Evolutionary conservation across 2,888 invertebrate genomes (phyloP), one percentile per base, ranked within the genome.

Genomic region (Leucozona laternaria): DNA sequence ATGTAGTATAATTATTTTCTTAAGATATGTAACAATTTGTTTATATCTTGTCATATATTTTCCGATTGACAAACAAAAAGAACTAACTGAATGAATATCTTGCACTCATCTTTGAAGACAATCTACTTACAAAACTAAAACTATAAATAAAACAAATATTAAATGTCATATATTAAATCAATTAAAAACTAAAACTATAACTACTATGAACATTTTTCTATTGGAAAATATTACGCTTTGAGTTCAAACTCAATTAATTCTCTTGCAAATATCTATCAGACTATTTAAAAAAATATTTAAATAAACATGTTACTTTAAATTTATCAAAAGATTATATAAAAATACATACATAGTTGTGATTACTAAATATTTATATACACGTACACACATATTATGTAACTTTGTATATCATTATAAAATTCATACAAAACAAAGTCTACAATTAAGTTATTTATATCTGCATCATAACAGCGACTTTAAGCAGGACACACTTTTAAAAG

Each of bases 181-280:
- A 28, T 15, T 28, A 64, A 55, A 55, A 60, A 20, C 50, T 25
- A 13, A 43, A 58, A 77, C n/a, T 22, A 28, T 50, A 66, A 55
- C 40, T 34, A 10, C 28, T 48, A 37, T 85, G 80, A 34, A 85
- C 72, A 85, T 86, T 86, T 85, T 81, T 86, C 85, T 86, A 78
- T 81, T 78, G 85, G 85, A 86, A 86, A 81, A 78, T 86, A 78
- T 62, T 82, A 86, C 85, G 85, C 85, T 86, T 86, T 86, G 85
- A 70, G 82, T 73, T 78, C 48, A 25, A 45, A 58, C 85, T 86
- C 85, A 86, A 73, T 71, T 60, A 73, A 62, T 79, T 79, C 75
- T 82, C 68, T 82, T 71, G 78, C 86, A 48, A 76, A 66, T 37
- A 60, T 75, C 75, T 79, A 64, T 70, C 71, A 66, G 37, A 45